These are phyloP conservation scores for Daubentonia madagascariensis DNA, from an alignment of 2,113 vertebrate species.

Conservation along the genomic window DNA sequence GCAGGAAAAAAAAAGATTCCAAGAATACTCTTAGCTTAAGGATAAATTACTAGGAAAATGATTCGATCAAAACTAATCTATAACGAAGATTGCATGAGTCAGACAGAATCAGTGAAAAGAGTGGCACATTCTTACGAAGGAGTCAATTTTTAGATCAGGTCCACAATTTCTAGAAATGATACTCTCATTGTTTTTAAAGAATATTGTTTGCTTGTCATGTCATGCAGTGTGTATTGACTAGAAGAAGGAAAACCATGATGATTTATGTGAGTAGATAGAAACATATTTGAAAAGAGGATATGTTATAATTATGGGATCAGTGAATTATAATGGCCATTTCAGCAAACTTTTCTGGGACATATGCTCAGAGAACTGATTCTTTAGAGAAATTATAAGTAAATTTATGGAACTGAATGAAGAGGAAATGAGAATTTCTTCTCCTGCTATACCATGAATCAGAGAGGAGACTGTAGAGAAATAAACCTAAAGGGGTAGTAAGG, in stretches of 20 bases:
- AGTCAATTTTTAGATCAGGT: background rate
- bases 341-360: background rate
- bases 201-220: background rate
- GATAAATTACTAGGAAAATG: background rate
- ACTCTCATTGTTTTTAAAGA: constrained; percentile 7
- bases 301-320: background rate
- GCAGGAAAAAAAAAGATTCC: background rate
- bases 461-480: background rate
- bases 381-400: background rate
- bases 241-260: background rate
- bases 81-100: background rate
- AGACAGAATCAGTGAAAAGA: background rate
- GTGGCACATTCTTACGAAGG: background rate
- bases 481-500: rapidly evolving
- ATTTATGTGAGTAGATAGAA: background rate
- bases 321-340: background rate
- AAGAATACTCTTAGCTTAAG: background rate
- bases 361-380: background rate
- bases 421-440: background rate
- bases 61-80: constrained; percentile 12
- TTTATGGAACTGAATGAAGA: background rate
- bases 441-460: background rate
- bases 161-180: constrained; percentile 18
- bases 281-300: background rate
- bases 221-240: background rate